phyloP scores from a whole-genome alignment of 2,888 invertebrate species.

The Leucozona laternaria region DNA sequence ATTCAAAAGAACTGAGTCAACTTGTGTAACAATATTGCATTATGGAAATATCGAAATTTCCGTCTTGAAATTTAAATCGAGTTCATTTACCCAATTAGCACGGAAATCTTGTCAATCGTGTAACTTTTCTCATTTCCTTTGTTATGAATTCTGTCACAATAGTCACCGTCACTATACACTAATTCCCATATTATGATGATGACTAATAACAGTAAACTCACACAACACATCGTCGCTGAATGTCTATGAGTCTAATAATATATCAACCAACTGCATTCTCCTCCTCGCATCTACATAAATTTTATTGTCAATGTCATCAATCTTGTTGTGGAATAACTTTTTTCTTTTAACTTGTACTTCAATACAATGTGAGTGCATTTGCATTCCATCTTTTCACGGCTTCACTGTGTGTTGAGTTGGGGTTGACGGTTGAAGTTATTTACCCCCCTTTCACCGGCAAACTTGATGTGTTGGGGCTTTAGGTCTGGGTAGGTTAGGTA shows the following conservation, averaged over 20 bases:
- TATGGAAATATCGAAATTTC: slow-evolving; percentile 9
- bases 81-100: slow-evolving; percentile 34
- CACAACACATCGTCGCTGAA: background rate
- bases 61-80: slow-evolving; percentile 12
- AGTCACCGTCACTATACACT: slow-evolving; percentile 5
- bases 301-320: slow-evolving; percentile 73
- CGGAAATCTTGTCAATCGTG: slow-evolving; percentile 28
- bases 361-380: slow-evolving; percentile 52
- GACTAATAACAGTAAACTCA: slow-evolving; percentile 24
- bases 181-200: slow-evolving; percentile 9
- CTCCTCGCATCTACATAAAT: slow-evolving; percentile 44
- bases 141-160: slow-evolving; percentile 8
- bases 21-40: background rate
- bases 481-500: background rate
- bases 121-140: slow-evolving; percentile 13
- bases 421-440: background rate
- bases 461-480: background rate
- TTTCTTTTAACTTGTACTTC: slow-evolving; percentile 10
- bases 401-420: slow-evolving; percentile 22
- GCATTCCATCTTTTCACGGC: slow-evolving; percentile 64
- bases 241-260: slow-evolving; percentile 13
- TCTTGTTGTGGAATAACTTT: slow-evolving; percentile 52
- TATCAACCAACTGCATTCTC: slow-evolving; percentile 35
- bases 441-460: background rate
- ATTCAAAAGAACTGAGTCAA: background rate